Evolutionary conservation across 2,888 invertebrate species (phyloP).

Genomic region (Cataglyphis rosenhaueri): DNA sequence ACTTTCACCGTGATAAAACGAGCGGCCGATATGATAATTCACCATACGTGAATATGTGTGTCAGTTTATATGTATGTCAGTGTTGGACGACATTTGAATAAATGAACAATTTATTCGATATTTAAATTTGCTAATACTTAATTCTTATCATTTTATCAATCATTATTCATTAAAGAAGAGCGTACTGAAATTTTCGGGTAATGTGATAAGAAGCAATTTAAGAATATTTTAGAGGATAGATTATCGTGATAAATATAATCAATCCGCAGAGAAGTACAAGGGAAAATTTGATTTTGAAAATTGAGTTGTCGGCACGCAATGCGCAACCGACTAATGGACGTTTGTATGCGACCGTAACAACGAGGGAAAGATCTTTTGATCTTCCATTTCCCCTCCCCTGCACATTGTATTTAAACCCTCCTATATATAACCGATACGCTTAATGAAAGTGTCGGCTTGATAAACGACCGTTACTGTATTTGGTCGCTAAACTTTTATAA

Average conservation of each 20-base stretch:
- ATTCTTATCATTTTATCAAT: background rate
- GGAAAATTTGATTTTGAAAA: slow-evolving; percentile 69
- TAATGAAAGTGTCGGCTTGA: slow-evolving; percentile 24
- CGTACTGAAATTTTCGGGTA: background rate
- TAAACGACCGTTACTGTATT: slow-evolving; percentile 4
- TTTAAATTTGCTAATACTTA: background rate
- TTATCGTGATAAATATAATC: background rate
- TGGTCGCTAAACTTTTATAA: background rate
- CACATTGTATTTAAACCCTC: slow-evolving; percentile 49
- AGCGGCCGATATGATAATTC: slow-evolving; percentile 9
- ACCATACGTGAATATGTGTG: background rate
- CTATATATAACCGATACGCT: slow-evolving; percentile 25
- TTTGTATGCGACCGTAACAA: slow-evolving; percentile 70
- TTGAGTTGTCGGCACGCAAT: slow-evolving; percentile 60
- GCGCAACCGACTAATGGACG: slow-evolving; percentile 66
- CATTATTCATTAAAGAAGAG: background rate
- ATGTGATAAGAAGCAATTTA: background rate
- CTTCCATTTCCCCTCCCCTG: slow-evolving; percentile 50
- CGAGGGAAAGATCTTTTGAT: slow-evolving; percentile 69
- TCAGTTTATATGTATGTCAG: background rate
- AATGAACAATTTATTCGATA: background rate
- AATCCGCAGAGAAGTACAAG: background rate
- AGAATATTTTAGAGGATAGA: background rate
- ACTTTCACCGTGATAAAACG: slow-evolving; percentile 26
- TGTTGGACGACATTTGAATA: background rate